Conservation (phyloP, 2,113 vertebrate species). For the Trogon melanurus region DNA sequence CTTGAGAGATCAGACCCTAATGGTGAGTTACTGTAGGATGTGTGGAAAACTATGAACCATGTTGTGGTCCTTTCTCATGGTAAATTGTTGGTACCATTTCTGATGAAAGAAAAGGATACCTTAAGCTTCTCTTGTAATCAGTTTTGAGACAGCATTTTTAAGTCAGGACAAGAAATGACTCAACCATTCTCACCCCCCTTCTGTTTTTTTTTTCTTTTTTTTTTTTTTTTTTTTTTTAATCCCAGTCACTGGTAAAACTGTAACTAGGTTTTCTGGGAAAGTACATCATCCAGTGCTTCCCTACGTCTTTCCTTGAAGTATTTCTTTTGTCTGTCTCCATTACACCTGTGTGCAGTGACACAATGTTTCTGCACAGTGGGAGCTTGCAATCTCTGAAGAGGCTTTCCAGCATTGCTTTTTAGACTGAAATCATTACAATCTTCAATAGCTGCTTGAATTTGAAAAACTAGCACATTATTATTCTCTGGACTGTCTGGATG, state of each 20-base stretch:
- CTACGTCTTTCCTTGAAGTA: conserved; percentile 65
- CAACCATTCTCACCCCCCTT: fast-evolving
- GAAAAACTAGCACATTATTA: conserved; percentile 81
- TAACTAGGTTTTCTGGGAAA: conserved; percentile 44
- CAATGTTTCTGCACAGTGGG: conserved; percentile 80
- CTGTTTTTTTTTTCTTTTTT: not conserved
- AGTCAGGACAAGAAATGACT: not conserved
- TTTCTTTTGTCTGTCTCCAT: conserved; percentile 80
- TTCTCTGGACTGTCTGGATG: conserved; percentile 75
- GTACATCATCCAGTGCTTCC: conserved; percentile 47
- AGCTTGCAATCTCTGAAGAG: conserved; percentile 79
- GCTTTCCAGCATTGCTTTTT: conserved; percentile 79
- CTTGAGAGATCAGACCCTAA: conserved; percentile 57
- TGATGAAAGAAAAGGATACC: not conserved
- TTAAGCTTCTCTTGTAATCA: not conserved
- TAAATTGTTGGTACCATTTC: conserved; percentile 26
- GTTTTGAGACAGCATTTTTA: conserved; percentile 14
- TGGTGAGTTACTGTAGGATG: conserved; percentile 40
- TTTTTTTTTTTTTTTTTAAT: not conserved
- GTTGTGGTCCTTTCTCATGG: not conserved
- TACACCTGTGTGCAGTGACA: conserved; percentile 73
- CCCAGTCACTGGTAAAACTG: not conserved
- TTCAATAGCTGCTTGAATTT: conserved; percentile 79
- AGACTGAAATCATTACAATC: conserved; percentile 80
- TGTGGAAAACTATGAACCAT: not conserved